Evolutionary conservation across 2,888 invertebrate species (phyloP), one percentile per base, ranked within the genome.

Genomic region (Melinopterus prodromus): DNA sequence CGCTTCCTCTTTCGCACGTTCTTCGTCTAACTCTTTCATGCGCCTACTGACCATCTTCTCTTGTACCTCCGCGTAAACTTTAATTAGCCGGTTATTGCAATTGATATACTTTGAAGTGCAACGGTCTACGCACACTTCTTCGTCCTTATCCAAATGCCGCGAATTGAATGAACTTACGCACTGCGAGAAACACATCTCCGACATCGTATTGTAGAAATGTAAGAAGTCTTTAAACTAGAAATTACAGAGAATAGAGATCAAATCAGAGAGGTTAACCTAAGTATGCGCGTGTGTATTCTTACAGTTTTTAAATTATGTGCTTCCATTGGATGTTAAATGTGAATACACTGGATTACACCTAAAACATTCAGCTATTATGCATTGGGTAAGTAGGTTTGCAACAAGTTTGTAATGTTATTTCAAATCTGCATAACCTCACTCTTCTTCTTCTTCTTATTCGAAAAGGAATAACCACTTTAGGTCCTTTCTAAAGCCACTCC

Each of bases 141-240:
- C 81, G 7, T 77, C 77, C 15, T 79, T 71, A 12, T 81, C 77
- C n/a, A 77, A 70, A 15, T 35, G 69, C 35, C 81, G 71, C 6
- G 77, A 77, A 69, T 77, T 79, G 7, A 79, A 74, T 69, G 77
- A 79, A 38, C 38, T 76, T 12, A 77, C 79, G 36, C 81, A 81
- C 26, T 79, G 71, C 15, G 70, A 38, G n/a, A 81, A 81, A 74
- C 81, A 81, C 12, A 78, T 77, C 36, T 81, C 81, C 4, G 81
- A 81, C 16, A 81, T 70, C n/a, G 71, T 69, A 75, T 81, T 81
- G 79, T 81, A 81, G 53, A 81, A 79, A n/a, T 74, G 74, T 70
- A 81, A 70, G 26, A 81, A 81, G 37, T 81, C 81, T 79, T 77
- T 79, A 75, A 81, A 81, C 81, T 81, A 69, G 6, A 77, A 79